Evolutionary conservation across 2,888 invertebrate species (phyloP).

Genomic region (Aspidiotus rigidus): DNA sequence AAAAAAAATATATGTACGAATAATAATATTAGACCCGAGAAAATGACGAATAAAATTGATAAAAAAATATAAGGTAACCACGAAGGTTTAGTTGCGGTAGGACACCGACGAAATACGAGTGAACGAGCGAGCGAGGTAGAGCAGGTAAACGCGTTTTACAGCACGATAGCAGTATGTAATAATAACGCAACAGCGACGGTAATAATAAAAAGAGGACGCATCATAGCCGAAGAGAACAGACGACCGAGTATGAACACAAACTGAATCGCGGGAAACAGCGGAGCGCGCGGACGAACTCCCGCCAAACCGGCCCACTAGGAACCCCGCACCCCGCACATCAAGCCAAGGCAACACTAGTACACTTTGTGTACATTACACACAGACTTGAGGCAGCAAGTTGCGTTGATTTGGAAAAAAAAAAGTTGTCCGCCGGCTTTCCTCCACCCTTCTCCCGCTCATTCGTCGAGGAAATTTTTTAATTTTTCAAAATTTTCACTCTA

Average conservation of each 20-base stretch:
- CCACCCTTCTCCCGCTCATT: background rate
- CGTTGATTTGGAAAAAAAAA: constrained; percentile 15
- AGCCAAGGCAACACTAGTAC: background rate
- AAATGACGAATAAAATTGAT: constrained; percentile 4
- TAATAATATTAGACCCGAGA: background rate
- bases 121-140: constrained; percentile 25
- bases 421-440: constrained; percentile 16
- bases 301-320: constrained; percentile 28
- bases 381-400: background rate
- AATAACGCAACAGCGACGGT: constrained; percentile 33
- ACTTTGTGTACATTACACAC: background rate
- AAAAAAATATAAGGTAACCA: constrained; percentile 24
- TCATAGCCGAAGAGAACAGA: constrained; percentile 30
- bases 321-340: constrained; percentile 7
- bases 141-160: constrained; percentile 33
- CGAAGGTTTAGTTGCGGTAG: constrained; percentile 30
- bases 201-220: constrained; percentile 31
- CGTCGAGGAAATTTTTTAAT: background rate
- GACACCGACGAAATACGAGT: constrained; percentile 30
- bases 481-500: too few relatives aligned
- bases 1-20: constrained; percentile 2
- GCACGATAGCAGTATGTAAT: constrained; percentile 30
- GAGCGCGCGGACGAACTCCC: constrained; percentile 31
- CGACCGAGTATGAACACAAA: constrained; percentile 30
- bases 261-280: constrained; percentile 24